phyloP scores from a whole-genome alignment of 2,113 vertebrate species.

The Tapirus terrestris region DNA sequence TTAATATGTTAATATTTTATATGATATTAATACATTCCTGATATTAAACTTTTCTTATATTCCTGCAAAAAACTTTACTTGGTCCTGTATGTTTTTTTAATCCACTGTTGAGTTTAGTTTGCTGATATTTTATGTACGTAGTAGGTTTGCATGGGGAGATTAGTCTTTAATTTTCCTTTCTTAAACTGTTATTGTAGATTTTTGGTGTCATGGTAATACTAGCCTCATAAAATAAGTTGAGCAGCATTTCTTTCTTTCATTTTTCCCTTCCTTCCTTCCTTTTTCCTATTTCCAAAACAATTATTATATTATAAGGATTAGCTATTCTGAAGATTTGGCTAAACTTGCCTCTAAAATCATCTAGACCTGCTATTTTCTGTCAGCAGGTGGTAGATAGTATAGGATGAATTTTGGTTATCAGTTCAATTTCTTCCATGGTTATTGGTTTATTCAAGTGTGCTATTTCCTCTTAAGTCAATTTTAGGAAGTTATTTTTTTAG shows the following conservation, averaged over 20 bases:
- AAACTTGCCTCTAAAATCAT: conserved; percentile 17
- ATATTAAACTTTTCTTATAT: conserved; percentile 44
- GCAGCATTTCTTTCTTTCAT: background rate
- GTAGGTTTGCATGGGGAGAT: background rate
- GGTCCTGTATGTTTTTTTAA: background rate
- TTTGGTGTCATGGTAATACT: background rate
- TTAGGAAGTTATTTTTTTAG: background rate
- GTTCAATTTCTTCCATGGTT: background rate
- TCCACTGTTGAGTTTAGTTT: background rate
- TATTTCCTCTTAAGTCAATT: background rate
- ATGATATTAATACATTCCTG: background rate
- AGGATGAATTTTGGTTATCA: background rate
- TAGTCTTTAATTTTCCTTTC: conserved; percentile 29
- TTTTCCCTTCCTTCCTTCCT: background rate
- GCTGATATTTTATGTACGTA: background rate
- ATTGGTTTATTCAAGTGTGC: background rate
- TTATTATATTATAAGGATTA: background rate
- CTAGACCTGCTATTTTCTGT: background rate
- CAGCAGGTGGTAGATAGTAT: background rate
- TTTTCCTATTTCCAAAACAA: background rate
- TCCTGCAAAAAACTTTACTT: background rate
- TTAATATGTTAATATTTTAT: background rate
- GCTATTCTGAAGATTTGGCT: conserved; percentile 8
- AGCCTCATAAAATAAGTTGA: conserved; percentile 25
- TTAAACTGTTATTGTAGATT: background rate